Evolutionary conservation across 2,797 vertebrate genomes (phyloP).

Genomic region (Podarcis siculus): DNA sequence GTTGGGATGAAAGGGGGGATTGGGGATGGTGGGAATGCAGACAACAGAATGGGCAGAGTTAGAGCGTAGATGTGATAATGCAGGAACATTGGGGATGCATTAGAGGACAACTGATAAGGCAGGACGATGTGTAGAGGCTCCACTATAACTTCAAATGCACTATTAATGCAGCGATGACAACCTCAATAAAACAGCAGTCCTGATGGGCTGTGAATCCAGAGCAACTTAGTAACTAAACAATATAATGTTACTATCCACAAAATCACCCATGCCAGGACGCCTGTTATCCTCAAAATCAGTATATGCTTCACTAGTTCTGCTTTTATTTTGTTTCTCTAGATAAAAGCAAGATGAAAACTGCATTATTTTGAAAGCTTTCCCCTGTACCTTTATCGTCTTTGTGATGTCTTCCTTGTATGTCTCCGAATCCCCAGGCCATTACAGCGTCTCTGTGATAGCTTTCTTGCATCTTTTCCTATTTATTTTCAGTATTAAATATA

Average conservation of each 20-base stretch:
- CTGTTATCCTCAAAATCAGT: neutral
- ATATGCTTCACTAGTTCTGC: neutral
- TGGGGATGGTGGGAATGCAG: too few species aligned
- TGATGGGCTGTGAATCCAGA: too few species aligned
- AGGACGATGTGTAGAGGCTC: too few species aligned
- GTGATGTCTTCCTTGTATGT: neutral
- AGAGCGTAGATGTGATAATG: too few species aligned
- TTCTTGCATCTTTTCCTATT: slow-evolving; percentile 14
- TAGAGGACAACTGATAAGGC: too few species aligned
- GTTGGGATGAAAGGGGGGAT: too few species aligned
- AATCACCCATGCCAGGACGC: neutral
- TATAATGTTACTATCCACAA: neutral
- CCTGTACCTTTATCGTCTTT: neutral
- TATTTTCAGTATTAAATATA: neutral
- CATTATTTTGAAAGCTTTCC: neutral
- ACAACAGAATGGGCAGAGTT: too few species aligned
- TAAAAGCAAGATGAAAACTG: neutral
- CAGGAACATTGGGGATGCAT: too few species aligned
- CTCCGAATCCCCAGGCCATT: neutral
- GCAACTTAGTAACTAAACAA: neutral
- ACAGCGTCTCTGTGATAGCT: neutral
- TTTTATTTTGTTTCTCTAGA: slow-evolving; percentile 7
- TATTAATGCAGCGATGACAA: too few species aligned
- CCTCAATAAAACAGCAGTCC: too few species aligned
- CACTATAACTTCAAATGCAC: too few species aligned